Evolutionary conservation across 2,888 invertebrate species (phyloP).

Genomic region (Andrena bucephala): DNA sequence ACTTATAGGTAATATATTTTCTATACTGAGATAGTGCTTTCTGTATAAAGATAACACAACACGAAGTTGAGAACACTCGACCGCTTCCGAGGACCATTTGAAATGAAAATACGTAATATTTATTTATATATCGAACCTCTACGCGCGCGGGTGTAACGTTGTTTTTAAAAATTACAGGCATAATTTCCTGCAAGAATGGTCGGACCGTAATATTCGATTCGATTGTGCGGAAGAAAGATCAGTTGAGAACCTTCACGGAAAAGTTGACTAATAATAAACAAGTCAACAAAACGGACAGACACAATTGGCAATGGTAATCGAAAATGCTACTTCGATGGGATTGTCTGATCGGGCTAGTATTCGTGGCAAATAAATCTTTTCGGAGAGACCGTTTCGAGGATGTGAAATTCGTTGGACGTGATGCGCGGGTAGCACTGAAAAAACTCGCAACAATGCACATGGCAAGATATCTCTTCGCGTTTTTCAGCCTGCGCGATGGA

Average conservation of each 20-base stretch:
- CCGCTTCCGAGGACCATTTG: conserved; percentile 18
- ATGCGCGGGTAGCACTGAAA: conserved; percentile 48
- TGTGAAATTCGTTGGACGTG: background rate
- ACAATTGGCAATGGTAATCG: conserved; percentile 5
- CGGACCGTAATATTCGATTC: background rate
- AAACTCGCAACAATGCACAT: conserved; percentile 71
- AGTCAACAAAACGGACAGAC: conserved; percentile 48
- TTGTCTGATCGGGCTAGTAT: background rate
- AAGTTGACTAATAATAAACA: conserved; percentile 55
- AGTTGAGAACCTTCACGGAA: conserved; percentile 68
- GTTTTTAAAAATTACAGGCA: background rate
- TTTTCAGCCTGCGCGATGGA: background rate
- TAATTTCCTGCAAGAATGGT: background rate
- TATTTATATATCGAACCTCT: background rate
- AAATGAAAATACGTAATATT: conserved; percentile 4
- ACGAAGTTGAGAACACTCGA: conserved; percentile 46
- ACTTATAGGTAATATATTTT: background rate
- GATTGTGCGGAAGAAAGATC: conserved; percentile 15
- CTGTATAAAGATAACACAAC: background rate
- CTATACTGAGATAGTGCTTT: background rate
- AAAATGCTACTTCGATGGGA: background rate
- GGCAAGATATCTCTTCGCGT: conserved; percentile 48
- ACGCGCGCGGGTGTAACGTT: too few relatives aligned
- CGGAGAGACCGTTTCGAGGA: background rate
- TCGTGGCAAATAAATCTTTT: background rate